Evolutionary conservation across 2,797 vertebrate genomes (phyloP), one percentile per base, ranked within the genome.

Genomic region (Hipposideros larvatus): DNA sequence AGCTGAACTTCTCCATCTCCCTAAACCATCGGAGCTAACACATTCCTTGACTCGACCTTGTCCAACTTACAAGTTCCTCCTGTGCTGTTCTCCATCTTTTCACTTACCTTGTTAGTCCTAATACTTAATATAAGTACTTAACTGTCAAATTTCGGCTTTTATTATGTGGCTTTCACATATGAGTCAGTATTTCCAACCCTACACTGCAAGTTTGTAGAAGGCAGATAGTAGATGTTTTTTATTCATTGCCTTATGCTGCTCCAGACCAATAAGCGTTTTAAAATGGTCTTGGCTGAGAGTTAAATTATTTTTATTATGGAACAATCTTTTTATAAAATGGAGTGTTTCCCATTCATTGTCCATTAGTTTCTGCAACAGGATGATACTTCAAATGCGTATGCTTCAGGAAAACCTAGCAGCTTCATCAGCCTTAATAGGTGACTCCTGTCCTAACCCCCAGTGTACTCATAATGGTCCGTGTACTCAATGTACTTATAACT

Each of bases 291-390:
- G 24, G 82, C n/a, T 96, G 70, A 26, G 15, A 92, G 31, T 87
- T 95, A 85, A 94, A 83, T 88, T 77, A 75, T 79, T 95, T 96
- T 97, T 53, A 92, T 84, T 83, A 66, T 53, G 26, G n/a, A 93
- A 71, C 37, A 84, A 84, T n/a, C 7, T 88, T 79, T 95, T 74
- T 21, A 11, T 77, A 71, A 96, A 96, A 77, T 80, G 11, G 51
- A 88, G 48, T 24, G 6, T 70, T 87, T 95, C 87, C 74, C 41
- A 71, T 87, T 84, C 75, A 57, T 88, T 71, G 46, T 57, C 57
- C 57, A 73, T 91, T 77, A 41, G 34, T 92, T 92, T 91, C 78
- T 73, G 18, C 41, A 94, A 43, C 4, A 85, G 51, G n/a, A 51
- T 57, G 41, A 88, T 91, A 53, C 41, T 79, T 75, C 0, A 95